Conservation (phyloP, 2,888 invertebrate genomes). For the Listrodromus nycthemerus region DNA sequence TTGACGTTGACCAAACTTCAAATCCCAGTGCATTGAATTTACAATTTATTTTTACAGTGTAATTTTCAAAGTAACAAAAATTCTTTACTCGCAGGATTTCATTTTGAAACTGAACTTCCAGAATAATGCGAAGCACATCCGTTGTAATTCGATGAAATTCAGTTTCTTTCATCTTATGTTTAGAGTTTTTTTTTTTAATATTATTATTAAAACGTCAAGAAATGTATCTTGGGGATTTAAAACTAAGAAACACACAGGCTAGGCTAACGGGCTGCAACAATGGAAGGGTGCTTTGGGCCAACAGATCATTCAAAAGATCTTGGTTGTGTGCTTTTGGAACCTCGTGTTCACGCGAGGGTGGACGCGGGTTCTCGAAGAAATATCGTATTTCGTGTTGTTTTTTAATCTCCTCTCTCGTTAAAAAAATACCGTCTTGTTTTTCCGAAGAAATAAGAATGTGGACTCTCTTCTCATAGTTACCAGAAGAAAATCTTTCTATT, state of each 20-base stretch:
- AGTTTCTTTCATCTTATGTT: too few relatives aligned
- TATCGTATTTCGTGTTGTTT: slow-evolving; percentile 42
- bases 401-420: slow-evolving; percentile 35
- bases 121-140: too few relatives aligned
- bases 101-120: too few relatives aligned
- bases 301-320: background rate
- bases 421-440: slow-evolving; percentile 40
- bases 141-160: too few relatives aligned
- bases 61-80: too few relatives aligned
- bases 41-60: too few relatives aligned
- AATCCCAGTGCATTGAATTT: too few relatives aligned
- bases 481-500: slow-evolving; percentile 21
- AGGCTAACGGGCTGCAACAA: background rate
- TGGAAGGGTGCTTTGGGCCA: background rate
- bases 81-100: too few relatives aligned
- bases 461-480: slow-evolving; percentile 24
- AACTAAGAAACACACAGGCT: background rate
- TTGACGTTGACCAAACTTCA: too few relatives aligned
- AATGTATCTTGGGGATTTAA: background rate
- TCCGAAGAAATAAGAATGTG: background rate
- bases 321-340: background rate
- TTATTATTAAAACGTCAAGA: background rate
- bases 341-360: background rate
- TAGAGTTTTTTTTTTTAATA: background rate
- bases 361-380: slow-evolving; percentile 24